phyloP scores from a whole-genome alignment of 2,797 vertebrate species.

The Allobates femoralis region DNA sequence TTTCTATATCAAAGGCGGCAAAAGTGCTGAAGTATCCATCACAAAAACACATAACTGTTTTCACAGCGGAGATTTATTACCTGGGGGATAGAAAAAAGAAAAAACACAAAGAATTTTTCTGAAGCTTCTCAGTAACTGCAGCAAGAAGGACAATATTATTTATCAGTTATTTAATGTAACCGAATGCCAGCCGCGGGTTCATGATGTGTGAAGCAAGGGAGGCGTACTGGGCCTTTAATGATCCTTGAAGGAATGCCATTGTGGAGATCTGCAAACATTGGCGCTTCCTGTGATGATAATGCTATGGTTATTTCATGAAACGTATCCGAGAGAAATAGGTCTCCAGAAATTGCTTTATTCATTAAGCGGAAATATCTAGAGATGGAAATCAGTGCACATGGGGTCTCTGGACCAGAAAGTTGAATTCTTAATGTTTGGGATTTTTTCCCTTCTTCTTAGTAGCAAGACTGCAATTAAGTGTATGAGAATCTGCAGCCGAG shows the following conservation, averaged over 20 bases:
- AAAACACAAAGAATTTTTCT: conserved; percentile 30
- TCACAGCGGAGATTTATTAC: conserved; percentile 28
- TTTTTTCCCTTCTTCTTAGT: not conserved
- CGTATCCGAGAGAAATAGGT: conserved; percentile 1
- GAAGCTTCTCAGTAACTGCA: conserved; percentile 10
- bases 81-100: not conserved
- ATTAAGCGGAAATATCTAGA: conserved; percentile 39
- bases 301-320: conserved; percentile 49
- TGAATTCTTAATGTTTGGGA: conserved; percentile 24
- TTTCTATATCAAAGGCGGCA: not conserved
- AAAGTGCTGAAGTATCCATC: conserved; percentile 37
- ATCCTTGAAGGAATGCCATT: conserved; percentile 37
- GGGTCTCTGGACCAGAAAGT: conserved; percentile 48
- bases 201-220: conserved; percentile 11
- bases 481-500: conserved; percentile 19
- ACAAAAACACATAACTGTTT: conserved; percentile 18
- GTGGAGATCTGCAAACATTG: conserved; percentile 42
- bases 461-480: conserved; percentile 31
- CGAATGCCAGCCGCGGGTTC: not conserved
- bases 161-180: conserved; percentile 34
- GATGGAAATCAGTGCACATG: conserved; percentile 35
- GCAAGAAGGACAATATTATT: conserved; percentile 29
- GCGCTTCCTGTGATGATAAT: conserved; percentile 31
- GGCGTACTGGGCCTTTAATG: conserved; percentile 42
- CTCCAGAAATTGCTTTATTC: conserved; percentile 40